Conservation (phyloP, 2,113 vertebrate species). For the Brienomyrus brachyistius region DNA sequence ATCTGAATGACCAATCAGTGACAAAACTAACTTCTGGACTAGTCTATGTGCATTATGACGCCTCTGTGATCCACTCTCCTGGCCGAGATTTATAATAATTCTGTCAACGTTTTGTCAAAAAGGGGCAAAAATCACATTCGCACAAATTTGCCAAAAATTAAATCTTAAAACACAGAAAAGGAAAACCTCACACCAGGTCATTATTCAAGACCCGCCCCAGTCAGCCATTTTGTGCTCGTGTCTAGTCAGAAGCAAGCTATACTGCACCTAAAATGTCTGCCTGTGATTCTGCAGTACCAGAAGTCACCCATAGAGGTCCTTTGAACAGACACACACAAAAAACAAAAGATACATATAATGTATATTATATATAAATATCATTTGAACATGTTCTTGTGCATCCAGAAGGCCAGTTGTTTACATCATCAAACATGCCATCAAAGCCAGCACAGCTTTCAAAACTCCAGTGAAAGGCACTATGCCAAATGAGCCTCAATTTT, state of each 20-base stretch:
- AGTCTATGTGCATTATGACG: background rate
- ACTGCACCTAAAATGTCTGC: conserved; percentile 22
- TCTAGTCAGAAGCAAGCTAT: background rate
- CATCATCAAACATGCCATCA: background rate
- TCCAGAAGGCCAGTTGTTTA: background rate
- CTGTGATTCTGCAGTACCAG: conserved; percentile 4
- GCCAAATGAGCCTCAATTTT: background rate
- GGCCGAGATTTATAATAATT: background rate
- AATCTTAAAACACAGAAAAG: background rate
- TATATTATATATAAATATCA: background rate
- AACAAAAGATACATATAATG: background rate
- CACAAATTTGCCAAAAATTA: background rate
- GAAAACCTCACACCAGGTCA: background rate
- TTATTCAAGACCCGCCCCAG: conserved; percentile 56
- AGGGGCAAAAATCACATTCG: background rate
- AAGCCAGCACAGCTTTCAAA: background rate
- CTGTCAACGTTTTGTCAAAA: background rate
- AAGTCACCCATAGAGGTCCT: conserved; percentile 18
- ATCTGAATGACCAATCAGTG: background rate
- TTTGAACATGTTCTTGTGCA: background rate
- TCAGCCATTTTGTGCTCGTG: conserved; percentile 14
- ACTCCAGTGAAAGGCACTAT: background rate
- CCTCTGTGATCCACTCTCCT: background rate
- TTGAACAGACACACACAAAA: background rate
- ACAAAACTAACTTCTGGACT: background rate